phyloP scores from a whole-genome alignment of 2,888 invertebrate species.

The Antheraea yamamai region DNA sequence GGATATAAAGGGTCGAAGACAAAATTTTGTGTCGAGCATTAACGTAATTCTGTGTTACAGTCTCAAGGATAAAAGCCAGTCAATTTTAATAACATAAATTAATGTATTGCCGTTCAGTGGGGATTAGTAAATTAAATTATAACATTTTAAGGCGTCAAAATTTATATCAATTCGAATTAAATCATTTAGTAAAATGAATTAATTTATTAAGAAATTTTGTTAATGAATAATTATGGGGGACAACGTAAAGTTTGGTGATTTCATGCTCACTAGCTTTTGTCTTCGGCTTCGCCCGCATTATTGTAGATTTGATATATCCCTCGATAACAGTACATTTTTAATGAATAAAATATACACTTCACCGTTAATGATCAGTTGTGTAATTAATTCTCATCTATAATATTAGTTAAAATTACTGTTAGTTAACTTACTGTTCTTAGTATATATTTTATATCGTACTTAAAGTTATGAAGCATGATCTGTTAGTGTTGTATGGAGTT shows the following conservation, averaged over 20 bases:
- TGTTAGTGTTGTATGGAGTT: no score
- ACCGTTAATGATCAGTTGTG: no score
- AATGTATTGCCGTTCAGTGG: not conserved
- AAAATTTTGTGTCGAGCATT: conserved; percentile 8
- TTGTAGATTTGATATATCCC: no score
- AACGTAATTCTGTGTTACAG: conserved; percentile 4
- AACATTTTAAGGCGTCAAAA: not conserved
- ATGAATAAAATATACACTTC: no score
- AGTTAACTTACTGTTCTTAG: no score
- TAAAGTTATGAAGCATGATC: no score
- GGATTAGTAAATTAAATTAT: not conserved
- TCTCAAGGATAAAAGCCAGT: conserved; percentile 12
- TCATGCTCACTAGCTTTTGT: not conserved
- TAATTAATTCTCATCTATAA: no score
- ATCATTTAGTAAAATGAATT: not conserved
- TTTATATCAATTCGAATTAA: not conserved
- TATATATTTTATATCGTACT: no score
- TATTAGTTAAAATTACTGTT: no score
- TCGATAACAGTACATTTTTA: no score
- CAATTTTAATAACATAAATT: not conserved
- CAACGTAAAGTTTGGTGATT: not conserved
- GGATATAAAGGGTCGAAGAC: not conserved
- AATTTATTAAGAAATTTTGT: not conserved
- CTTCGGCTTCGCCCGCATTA: no score
- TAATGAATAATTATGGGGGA: not conserved